Conservation (phyloP, 92 coral and sea anemone species). For the Epizoanthus ramosus region DNA sequence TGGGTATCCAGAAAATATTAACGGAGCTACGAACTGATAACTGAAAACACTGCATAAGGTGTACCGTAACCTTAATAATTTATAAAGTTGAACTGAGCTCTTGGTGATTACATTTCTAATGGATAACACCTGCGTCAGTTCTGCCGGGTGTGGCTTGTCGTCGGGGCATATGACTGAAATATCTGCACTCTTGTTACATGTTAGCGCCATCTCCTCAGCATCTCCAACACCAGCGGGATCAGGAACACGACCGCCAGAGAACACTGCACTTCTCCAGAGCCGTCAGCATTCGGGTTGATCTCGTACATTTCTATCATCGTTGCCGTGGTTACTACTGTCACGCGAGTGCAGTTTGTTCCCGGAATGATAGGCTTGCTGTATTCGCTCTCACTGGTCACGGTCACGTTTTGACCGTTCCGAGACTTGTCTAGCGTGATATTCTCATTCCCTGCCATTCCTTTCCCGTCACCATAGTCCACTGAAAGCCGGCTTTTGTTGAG, state of each 20-base stretch:
- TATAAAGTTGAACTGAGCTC: no score
- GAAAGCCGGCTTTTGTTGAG: neutral
- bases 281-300: constrained; percentile 27
- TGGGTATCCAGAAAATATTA: no score
- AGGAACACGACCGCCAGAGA: neutral
- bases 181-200: neutral
- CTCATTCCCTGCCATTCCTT: neutral
- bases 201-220: neutral
- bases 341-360: constrained; percentile 20
- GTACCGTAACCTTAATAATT: no score
- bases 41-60: no score
- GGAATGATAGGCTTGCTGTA: constrained; percentile 18
- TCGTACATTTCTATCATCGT: constrained; percentile 28
- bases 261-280: neutral
- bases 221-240: neutral
- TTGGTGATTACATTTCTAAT: no score
- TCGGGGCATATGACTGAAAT: neutral
- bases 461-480: constrained; percentile 7
- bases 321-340: neutral
- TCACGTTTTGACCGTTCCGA: constrained; percentile 8
- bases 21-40: no score
- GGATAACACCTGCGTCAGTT: no score
- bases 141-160: no score
- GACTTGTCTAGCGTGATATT: constrained; percentile 12
- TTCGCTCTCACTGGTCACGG: constrained; percentile 12